Percentiles rank a stretch among this genome's conserved stretches.
These are phyloP conservation scores for Choristoneura fumiferana DNA, from an alignment of 1,140 invertebrate species.

Conservation along the genomic window DNA sequence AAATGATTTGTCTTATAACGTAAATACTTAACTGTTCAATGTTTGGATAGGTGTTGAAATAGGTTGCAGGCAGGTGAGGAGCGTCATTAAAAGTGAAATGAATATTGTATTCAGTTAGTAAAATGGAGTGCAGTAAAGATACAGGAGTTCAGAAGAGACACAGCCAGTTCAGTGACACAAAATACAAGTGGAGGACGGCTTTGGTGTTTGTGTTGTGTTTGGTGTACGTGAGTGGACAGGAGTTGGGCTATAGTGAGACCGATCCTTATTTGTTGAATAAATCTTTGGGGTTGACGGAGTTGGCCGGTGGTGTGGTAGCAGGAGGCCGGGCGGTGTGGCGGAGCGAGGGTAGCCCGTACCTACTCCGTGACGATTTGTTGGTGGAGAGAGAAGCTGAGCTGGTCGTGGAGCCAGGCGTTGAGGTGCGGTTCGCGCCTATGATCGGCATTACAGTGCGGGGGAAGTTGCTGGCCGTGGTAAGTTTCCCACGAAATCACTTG, in stretches of 20 bases:
- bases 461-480: conserved; percentile 91
- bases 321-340: conserved; percentile 78
- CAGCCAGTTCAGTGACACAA: conserved; percentile 75
- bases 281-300: conserved; percentile 76
- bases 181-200: conserved; percentile 76
- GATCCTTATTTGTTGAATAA: conserved; percentile 69
- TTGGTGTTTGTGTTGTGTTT: conserved; percentile 46
- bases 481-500: conserved; percentile 34
- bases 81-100: conserved; percentile 57
- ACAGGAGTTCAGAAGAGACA: conserved; percentile 72
- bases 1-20: conserved; percentile 26
- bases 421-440: conserved; percentile 91
- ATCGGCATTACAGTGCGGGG: conserved; percentile 95
- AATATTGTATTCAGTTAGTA: conserved; percentile 50
- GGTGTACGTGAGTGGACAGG: conserved; percentile 47
- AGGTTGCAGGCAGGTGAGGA: conserved; percentile 38
- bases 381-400: conserved; percentile 87
- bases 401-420: conserved; percentile 91
- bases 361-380: conserved; percentile 89
- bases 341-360: conserved; percentile 85
- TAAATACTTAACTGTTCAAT: conserved; percentile 43
- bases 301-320: conserved; percentile 81
- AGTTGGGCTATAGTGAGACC: conserved; percentile 37
- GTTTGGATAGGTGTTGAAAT: conserved; percentile 51
- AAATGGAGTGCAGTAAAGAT: conserved; percentile 58